A percentile compares a stretch with the other conserved stretches of the same genome.
phyloP scores from a whole-genome alignment of 1,140 invertebrate species.

The Sinella curviseta region DNA sequence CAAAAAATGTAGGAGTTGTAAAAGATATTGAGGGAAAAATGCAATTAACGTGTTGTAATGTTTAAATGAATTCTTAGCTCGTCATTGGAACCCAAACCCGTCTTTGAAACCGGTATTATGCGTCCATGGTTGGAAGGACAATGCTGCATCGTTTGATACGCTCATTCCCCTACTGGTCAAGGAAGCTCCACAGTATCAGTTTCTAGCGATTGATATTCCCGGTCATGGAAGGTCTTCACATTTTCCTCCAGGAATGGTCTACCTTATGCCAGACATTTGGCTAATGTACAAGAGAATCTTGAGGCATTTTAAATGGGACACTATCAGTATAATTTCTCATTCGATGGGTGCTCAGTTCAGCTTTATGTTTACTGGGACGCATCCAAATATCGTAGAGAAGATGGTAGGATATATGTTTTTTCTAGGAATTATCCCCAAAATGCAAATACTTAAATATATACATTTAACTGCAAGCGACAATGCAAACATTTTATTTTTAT shows the following conservation, averaged over 20 bases:
- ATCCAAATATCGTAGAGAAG: slow-evolving; percentile 37
- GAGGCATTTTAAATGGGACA: slow-evolving; percentile 37
- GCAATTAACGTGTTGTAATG: too few relatives aligned
- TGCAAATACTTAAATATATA: too few relatives aligned
- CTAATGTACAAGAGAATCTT: slow-evolving; percentile 35
- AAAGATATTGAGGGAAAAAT: too few relatives aligned
- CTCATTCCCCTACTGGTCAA: slow-evolving; percentile 39
- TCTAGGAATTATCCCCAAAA: too few relatives aligned
- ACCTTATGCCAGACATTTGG: slow-evolving; percentile 34
- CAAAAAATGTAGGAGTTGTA: neutral
- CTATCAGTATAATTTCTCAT: slow-evolving; percentile 37
- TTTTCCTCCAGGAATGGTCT: slow-evolving; percentile 46
- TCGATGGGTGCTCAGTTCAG: slow-evolving; percentile 38
- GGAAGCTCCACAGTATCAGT: slow-evolving; percentile 36
- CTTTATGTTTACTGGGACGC: slow-evolving; percentile 44
- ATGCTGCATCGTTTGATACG: slow-evolving; percentile 41
- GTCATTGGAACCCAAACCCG: slow-evolving; percentile 3
- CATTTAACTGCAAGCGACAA: too few relatives aligned
- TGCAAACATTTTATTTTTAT: neutral
- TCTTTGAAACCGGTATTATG: slow-evolving; percentile 36
- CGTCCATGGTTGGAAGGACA: slow-evolving; percentile 46
- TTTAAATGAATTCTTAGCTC: neutral
- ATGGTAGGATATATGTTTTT: slow-evolving; percentile 30
- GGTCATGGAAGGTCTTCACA: slow-evolving; percentile 36
- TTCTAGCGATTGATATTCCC: slow-evolving; percentile 42